Evolutionary conservation across 2,888 invertebrate genomes (phyloP), one percentile per base, ranked within the genome.

Genomic region (Cabera pusaria): DNA sequence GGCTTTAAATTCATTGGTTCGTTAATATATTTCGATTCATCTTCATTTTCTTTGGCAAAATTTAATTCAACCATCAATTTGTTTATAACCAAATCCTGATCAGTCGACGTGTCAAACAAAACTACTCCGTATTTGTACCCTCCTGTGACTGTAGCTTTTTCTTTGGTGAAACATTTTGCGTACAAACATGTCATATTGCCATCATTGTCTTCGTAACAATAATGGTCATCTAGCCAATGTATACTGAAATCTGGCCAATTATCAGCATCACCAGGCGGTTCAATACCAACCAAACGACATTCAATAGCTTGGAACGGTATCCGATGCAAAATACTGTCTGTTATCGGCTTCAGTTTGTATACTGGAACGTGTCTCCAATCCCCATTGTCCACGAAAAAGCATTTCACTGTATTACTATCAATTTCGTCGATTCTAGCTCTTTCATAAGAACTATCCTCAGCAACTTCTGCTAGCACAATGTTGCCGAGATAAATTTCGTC

Each of bases 241-340:
- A 74, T 88, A 1, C 86, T 85, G 24, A 88, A 88, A 14, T 87
- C 87, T 0, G 82, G 69, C 92, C 92, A 93, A 1, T 70, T 60
- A 1, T 84, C 68, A 1, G 78, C 74, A 0, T 29, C 17, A 5
- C 40, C 34, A 0, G 66, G 56, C 0, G 92, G 90, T 44, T 66
- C 53, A 0, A 92, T 57, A 9, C 92, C 91, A n/a, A 87, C 60
- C 25, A 93, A 64, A 23, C 85, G 66, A 65, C 93, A 93, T 67
- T 92, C 92, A 18, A 93, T 92, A 1, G 92, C 91, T 86, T 92
- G 90, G 49, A 92, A 92, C 0, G 93, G 93, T 41, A 93, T 60
- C 56, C 81, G 80, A 1, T 64, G 71, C 11, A 91, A 77, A 11
- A 91, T 75, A 26, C 80, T 70, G 9, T 90, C 81, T 0, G 90